These are phyloP conservation scores for Chironomus tentans DNA, from an alignment of 2,888 invertebrate genomes.

Conservation along the genomic window DNA sequence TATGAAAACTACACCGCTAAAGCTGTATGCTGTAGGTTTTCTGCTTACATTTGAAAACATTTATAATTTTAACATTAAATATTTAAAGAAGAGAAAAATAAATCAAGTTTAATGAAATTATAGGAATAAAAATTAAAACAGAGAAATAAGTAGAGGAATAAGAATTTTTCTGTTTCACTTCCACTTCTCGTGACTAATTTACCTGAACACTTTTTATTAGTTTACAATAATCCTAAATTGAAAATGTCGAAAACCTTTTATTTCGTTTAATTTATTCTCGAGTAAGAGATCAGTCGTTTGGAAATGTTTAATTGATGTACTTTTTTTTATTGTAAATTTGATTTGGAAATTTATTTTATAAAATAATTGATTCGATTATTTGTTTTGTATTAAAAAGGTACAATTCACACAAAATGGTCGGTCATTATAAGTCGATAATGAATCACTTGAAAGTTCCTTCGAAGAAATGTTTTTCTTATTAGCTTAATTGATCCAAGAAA, in stretches of 20 bases:
- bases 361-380: not conserved
- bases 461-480: too few relatives aligned
- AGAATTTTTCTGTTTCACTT: not conserved
- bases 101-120: not conserved
- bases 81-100: too few relatives aligned
- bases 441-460: too few relatives aligned
- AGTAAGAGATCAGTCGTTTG: conserved; percentile 6
- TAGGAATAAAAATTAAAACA: not conserved
- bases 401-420: too few relatives aligned
- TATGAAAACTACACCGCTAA: too few relatives aligned
- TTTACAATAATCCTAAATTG: conserved; percentile 12
- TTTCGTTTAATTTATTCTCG: not conserved
- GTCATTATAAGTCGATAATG: too few relatives aligned
- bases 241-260: not conserved
- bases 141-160: not conserved
- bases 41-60: too few relatives aligned
- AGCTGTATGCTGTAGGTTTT: too few relatives aligned
- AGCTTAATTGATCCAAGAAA: too few relatives aligned
- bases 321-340: not conserved
- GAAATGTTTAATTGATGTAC: conserved; percentile 5
- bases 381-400: too few relatives aligned
- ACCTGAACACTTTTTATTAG: not conserved
- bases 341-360: not conserved
- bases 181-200: not conserved
- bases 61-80: too few relatives aligned